These are phyloP conservation scores for Botia almorhae DNA, from an alignment of 2,797 vertebrate genomes.

Conservation along the genomic window DNA sequence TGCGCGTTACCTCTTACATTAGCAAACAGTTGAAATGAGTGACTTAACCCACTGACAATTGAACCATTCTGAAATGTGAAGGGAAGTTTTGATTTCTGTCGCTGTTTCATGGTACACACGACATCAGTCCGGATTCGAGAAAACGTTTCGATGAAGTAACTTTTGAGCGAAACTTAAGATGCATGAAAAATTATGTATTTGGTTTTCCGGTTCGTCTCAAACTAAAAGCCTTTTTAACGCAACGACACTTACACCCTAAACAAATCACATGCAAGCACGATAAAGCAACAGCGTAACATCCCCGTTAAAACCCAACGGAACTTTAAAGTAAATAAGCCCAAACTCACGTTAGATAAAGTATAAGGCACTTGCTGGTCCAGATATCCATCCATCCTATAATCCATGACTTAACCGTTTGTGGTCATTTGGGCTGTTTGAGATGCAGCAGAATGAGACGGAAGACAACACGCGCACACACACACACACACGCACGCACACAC, in stretches of 20 bases:
- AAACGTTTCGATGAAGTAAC: background rate
- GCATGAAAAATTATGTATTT: background rate
- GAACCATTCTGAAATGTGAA: conserved; percentile 23
- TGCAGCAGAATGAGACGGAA: conserved; percentile 55
- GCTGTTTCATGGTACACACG: background rate
- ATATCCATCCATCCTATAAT: conserved; percentile 94
- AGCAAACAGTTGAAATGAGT: background rate
- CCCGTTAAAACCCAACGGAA: conserved; percentile 36
- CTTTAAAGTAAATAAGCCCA: conserved; percentile 51
- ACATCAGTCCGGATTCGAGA: background rate
- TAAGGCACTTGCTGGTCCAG: conserved; percentile 98
- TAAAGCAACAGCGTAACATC: conserved; percentile 55
- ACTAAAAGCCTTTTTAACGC: conserved; percentile 60
- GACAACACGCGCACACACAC: too few relatives aligned
- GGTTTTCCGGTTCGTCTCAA: conserved; percentile 27
- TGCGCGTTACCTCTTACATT: background rate
- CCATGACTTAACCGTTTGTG: conserved; percentile 83
- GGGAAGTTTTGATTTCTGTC: conserved; percentile 29
- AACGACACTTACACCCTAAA: conserved; percentile 61
- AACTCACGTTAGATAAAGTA: conserved; percentile 93
- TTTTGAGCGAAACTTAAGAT: background rate
- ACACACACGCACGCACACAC: background rate
- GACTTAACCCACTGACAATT: background rate
- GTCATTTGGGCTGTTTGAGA: conserved; percentile 81
- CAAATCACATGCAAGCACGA: conserved; percentile 67